These are phyloP conservation scores for Crioceris asparagi DNA, from an alignment of 2,888 invertebrate species.

Conservation along the genomic window DNA sequence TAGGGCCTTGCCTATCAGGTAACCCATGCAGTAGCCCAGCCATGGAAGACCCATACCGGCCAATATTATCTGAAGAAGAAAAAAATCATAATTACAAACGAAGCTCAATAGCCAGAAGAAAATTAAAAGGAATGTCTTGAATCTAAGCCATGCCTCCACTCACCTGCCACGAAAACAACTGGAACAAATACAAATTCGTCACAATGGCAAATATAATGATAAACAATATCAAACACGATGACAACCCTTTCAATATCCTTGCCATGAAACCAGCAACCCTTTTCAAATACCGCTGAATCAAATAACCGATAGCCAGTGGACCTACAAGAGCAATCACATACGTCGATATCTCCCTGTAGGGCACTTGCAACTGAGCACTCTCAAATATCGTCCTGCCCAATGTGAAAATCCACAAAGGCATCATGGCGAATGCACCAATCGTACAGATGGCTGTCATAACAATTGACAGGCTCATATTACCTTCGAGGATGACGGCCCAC, in stretches of 20 bases:
- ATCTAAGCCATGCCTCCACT: conserved; percentile 26
- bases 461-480: conserved; percentile 86
- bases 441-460: conserved; percentile 87
- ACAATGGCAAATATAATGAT: conserved; percentile 79
- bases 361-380: conserved; percentile 60
- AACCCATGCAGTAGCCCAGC: conserved; percentile 67
- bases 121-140: not conserved
- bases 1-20: conserved; percentile 47
- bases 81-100: not conserved
- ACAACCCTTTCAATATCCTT: conserved; percentile 74
- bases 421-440: conserved; percentile 76
- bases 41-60: conserved; percentile 75
- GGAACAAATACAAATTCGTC: conserved; percentile 82
- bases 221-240: conserved; percentile 65
- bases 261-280: conserved; percentile 59
- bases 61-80: conserved; percentile 53
- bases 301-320: conserved; percentile 59
- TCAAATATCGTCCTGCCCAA: conserved; percentile 48
- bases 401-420: conserved; percentile 87
- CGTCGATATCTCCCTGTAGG: conserved; percentile 57
- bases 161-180: conserved; percentile 81
- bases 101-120: not conserved
- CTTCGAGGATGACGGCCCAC: conserved; percentile 85
- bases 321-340: conserved; percentile 67
- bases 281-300: conserved; percentile 59